Base-by-base conservation (phyloP, 2,888 invertebrate genomes). In the Trypoxylon attenuatum region DNA sequence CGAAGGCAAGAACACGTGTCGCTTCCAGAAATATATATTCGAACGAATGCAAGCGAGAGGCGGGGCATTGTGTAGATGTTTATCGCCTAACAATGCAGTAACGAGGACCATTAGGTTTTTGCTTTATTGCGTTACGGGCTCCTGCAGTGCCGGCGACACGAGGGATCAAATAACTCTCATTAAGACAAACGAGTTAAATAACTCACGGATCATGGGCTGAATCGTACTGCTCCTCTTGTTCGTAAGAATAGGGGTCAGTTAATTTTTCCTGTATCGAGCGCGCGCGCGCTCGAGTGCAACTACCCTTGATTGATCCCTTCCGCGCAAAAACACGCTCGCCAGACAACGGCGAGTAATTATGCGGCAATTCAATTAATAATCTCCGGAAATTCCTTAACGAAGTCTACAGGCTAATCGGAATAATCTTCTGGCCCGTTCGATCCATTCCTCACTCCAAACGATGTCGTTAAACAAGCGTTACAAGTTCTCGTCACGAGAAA, bases 111-210 rank as follows among this genome's bases (percentile, higher is more conserved):
- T 76, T 76, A 76, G 73, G 71, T 76, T 76, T 76, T 76, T 76
- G 76, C 76, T 67, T 76, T 67, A 76, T 73, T 65, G 64, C 69
- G 76, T 76, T 73, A 69, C 76, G 64, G 54, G 67, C 71, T 71
- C 69, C 69, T 64, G 76, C 73, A 55, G 63, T 67, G 73, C 59
- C 69, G 65, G 56, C 71, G 73, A 69, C 73, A 59, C 64, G 58
- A 76, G 71, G 65, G 76, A 76, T 76, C 76, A 71, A 76, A 71
- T 76, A 76, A 76, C 76, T 67, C 69, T 73, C 76, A 71, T 76
- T 76, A 76, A 76, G 71, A 76, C 73, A 71, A 76, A 76, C 71
- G 71, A 69, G 66, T 73, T 63, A 57, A 69, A 76, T 68, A 68
- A 68, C 62, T 59, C 68, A 57, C 60, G 61, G 61, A 60, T 71